Conservation (phyloP, 2,113 vertebrate genomes). For the Procapra przewalskii region DNA sequence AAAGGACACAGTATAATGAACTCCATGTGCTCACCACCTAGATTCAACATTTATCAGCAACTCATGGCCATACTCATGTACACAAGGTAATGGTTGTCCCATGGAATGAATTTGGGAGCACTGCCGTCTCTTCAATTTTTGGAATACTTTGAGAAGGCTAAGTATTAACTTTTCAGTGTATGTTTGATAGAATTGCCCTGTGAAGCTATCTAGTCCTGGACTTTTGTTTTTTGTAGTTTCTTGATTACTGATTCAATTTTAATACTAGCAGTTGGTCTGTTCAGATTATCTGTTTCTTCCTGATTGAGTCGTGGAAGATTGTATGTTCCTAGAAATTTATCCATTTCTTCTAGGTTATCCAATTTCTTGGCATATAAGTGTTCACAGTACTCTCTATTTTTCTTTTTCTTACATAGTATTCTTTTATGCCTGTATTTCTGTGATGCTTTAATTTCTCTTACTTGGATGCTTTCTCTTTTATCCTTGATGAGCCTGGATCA, state of each 20-base stretch:
- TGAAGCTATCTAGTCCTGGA: not conserved
- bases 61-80: not conserved
- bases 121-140: not conserved
- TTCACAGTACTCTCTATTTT: not conserved
- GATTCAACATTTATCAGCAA: not conserved
- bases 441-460: not conserved
- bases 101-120: not conserved
- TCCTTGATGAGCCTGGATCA: not conserved
- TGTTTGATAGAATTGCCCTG: not conserved
- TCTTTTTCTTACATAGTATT: not conserved
- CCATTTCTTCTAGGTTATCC: not conserved
- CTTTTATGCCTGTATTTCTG: not conserved
- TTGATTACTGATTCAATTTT: not conserved
- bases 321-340: not conserved
- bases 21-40: not conserved
- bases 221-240: not conserved
- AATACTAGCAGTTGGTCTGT: not conserved
- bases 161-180: not conserved
- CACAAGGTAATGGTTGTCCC: not conserved
- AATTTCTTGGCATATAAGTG: not conserved
- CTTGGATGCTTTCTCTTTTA: not conserved
- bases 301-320: not conserved
- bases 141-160: not conserved
- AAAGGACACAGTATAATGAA: not conserved
- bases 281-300: not conserved